phyloP scores from a whole-genome alignment of 92 coral and sea anemone genomes.

The Diadumene lineata region DNA sequence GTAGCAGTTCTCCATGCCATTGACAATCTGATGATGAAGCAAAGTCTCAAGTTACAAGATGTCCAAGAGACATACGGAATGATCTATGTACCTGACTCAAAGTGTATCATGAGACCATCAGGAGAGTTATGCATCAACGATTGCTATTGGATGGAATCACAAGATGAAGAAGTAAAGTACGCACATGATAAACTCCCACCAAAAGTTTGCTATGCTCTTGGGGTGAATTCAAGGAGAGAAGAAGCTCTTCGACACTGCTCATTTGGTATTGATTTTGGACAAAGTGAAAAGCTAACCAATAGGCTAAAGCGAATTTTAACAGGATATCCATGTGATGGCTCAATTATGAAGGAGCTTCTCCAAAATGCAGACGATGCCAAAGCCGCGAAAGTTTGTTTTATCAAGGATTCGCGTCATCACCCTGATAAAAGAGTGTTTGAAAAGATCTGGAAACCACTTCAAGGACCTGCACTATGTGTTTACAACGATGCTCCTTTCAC shows the following conservation, averaged over 20 bases:
- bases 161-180: no score
- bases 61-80: neutral
- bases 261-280: conserved; percentile 54
- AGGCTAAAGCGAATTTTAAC: conserved; percentile 53
- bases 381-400: conserved; percentile 67
- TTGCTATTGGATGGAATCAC: no score
- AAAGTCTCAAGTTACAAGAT: neutral
- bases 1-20: no score
- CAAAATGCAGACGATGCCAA: conserved; percentile 81
- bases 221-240: no score
- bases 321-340: conserved; percentile 60
- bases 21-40: neutral
- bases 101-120: no score
- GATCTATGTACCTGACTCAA: conserved; percentile 62
- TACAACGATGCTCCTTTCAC: conserved; percentile 81
- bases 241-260: neutral
- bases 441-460: conserved; percentile 72
- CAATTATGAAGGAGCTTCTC: conserved; percentile 69
- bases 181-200: no score
- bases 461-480: conserved; percentile 87
- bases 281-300: conserved; percentile 57
- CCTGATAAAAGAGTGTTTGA: conserved; percentile 50
- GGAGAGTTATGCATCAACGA: no score
- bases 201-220: no score
- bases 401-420: conserved; percentile 65